Percentiles rank a stretch among this genome's conserved stretches.
phyloP scores from a whole-genome alignment of 2,797 vertebrate genomes.

The Antennarius maculatus region DNA sequence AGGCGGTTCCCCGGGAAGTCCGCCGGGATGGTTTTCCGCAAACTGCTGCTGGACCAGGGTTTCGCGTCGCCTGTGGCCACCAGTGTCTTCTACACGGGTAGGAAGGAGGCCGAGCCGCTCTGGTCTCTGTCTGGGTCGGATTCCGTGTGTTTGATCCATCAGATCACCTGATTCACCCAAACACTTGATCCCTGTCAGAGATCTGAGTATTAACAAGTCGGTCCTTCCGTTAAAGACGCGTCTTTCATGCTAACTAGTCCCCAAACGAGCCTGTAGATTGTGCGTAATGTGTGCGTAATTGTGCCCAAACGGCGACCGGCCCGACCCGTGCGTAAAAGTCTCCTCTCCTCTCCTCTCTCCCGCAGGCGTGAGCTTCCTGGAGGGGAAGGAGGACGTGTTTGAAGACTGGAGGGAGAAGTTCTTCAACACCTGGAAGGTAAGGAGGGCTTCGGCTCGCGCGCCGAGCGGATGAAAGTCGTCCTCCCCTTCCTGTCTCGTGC shows the following conservation, averaged over 20 bases:
- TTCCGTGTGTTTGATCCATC: too few relatives aligned
- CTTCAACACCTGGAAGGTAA: slow-evolving; percentile 94
- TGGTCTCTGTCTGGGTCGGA: too few relatives aligned
- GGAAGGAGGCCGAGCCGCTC: not conserved
- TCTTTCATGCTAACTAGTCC: not conserved
- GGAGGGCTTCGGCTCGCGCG: slow-evolving; percentile 2
- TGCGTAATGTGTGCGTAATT: slow-evolving; percentile 26
- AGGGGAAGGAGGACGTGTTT: slow-evolving; percentile 90
- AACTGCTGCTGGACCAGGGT: slow-evolving; percentile 90
- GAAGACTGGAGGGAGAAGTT: slow-evolving; percentile 92
- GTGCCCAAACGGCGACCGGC: not conserved
- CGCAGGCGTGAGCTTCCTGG: slow-evolving; percentile 89
- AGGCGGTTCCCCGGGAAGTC: slow-evolving; percentile 87
- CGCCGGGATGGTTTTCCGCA: slow-evolving; percentile 82
- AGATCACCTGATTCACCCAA: not conserved
- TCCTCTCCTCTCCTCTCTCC: slow-evolving; percentile 13
- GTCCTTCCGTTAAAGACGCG: slow-evolving; percentile 7
- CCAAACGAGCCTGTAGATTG: not conserved
- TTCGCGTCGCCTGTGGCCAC: slow-evolving; percentile 87
- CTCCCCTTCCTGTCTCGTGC: slow-evolving; percentile 21
- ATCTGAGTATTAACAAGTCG: not conserved
- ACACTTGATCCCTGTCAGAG: not conserved
- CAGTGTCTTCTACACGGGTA: slow-evolving; percentile 90
- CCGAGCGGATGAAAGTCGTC: slow-evolving; percentile 43
- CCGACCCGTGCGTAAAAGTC: not conserved